Conservation (phyloP, 2,797 vertebrate genomes). For the Pogoniulus pusillus region DNA sequence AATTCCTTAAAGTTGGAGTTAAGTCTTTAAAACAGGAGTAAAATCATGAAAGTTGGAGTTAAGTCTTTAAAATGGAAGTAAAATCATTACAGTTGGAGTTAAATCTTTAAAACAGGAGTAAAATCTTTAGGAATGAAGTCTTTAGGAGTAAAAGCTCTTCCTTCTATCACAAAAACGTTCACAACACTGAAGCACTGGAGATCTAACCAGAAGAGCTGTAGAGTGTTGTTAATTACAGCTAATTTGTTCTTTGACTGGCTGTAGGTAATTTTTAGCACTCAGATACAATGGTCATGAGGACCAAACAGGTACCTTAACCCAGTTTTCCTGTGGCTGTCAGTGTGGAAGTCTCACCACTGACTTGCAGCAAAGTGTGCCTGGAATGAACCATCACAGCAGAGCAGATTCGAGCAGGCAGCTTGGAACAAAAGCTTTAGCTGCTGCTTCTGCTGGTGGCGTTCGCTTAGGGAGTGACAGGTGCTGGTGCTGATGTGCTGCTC, state of each 20-base stretch:
- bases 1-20: background rate
- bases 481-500: conserved; percentile 16
- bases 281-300: conserved; percentile 57
- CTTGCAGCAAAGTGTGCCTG: conserved; percentile 48
- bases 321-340: conserved; percentile 49
- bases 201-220: conserved; percentile 60
- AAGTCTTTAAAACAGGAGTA: background rate
- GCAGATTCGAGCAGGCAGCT: conserved; percentile 6
- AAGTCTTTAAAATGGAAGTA: too few species aligned
- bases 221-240: conserved; percentile 55
- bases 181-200: conserved; percentile 52
- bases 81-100: too few species aligned
- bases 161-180: background rate
- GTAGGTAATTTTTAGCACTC: conserved; percentile 39
- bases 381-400: conserved; percentile 37
- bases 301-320: conserved; percentile 37
- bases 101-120: background rate
- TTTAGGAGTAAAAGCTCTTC: background rate
- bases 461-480: conserved; percentile 57
- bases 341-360: conserved; percentile 24
- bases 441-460: conserved; percentile 1
- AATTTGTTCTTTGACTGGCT: conserved; percentile 59
- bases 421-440: conserved; percentile 51
- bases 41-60: too few species aligned
- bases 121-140: background rate